Base-by-base conservation (phyloP, 2,888 invertebrate species). In the Tetanocera ferruginea region DNA sequence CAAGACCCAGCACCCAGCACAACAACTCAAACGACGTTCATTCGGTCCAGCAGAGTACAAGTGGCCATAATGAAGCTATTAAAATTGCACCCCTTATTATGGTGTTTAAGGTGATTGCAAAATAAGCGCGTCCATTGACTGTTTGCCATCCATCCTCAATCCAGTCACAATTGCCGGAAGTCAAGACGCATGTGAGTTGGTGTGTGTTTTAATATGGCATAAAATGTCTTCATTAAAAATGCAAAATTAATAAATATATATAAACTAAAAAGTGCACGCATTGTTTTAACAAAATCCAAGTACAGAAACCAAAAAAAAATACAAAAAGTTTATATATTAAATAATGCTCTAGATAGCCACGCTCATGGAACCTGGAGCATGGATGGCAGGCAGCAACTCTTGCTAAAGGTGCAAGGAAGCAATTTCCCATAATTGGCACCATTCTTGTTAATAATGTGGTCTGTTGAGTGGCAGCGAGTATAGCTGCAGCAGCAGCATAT, bases 401-500 rank as follows among this genome's bases (percentile, higher is more conserved):
- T 43, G 37, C 23, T 37, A 82, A 87, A 88, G 88, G 86, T 88
- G 85, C 86, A 88, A 88, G 87, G 86, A 88, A 88, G 82, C 88
- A 84, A 88, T 88, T 88, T 87, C 79, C 83, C 79, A 83, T 88
- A 88, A 88, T 88, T 87, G 87, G 85, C 81, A 83, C 85, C 83
- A 88, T 85, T 87, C 86, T 86, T 86, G 87, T 86, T 87, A 86
- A 86, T 85, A 82, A 83, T 79, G 77, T 67, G 67, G 25, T 25
- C 31, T 43, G 19, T 9, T 37, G 69, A 51, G 74, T 43, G 80
- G 69, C 62, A 64, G 79, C 52, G n/a, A n/a, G n/a, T n/a, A n/a
- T n/a, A 73, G 69, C 70, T 73, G 80, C 25, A 19, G 37, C 25
- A 28, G 28, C 28, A 37, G 37, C 69, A 17, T 3, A 51, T 25